phyloP scores from a whole-genome alignment of 2,888 invertebrate species.

The Dioctria rufipes region DNA sequence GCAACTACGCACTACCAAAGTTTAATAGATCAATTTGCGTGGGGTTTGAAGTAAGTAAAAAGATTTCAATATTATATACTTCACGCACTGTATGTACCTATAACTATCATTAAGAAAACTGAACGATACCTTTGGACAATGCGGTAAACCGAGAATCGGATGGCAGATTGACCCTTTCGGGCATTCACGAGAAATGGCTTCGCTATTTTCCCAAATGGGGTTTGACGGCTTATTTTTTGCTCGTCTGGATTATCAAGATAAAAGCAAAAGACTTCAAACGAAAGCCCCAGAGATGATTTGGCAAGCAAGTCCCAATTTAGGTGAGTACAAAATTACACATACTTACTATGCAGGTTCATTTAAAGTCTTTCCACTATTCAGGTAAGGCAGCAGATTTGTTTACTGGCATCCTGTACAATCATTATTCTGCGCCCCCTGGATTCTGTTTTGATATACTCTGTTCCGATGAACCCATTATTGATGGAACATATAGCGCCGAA shows the following conservation, averaged over 20 bases:
- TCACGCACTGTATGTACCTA: background rate
- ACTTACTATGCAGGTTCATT: background rate
- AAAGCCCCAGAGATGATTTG: constrained; percentile 88
- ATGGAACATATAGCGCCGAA: constrained; percentile 83
- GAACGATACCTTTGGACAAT: constrained; percentile 80
- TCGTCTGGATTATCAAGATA: constrained; percentile 90
- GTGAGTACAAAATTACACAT: constrained; percentile 69
- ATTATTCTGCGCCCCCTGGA: constrained; percentile 88
- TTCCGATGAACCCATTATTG: constrained; percentile 87
- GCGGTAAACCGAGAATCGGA: constrained; percentile 82
- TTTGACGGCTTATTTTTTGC: constrained; percentile 92
- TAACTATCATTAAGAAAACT: constrained; percentile 72
- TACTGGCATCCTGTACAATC: constrained; percentile 86
- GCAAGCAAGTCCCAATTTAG: constrained; percentile 81
- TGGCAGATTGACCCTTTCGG: constrained; percentile 94
- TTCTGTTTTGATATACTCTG: constrained; percentile 96
- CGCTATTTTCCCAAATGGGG: constrained; percentile 85
- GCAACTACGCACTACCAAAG: constrained; percentile 80
- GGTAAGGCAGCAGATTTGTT: constrained; percentile 81
- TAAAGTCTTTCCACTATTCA: constrained; percentile 62
- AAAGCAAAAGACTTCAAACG: constrained; percentile 74
- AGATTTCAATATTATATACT: no score
- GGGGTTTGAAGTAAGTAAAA: constrained; percentile 75
- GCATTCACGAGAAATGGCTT: constrained; percentile 89
- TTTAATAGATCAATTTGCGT: constrained; percentile 80